phyloP scores from a whole-genome alignment of 2,797 vertebrate genomes.

The Crenuchus spilurus region DNA sequence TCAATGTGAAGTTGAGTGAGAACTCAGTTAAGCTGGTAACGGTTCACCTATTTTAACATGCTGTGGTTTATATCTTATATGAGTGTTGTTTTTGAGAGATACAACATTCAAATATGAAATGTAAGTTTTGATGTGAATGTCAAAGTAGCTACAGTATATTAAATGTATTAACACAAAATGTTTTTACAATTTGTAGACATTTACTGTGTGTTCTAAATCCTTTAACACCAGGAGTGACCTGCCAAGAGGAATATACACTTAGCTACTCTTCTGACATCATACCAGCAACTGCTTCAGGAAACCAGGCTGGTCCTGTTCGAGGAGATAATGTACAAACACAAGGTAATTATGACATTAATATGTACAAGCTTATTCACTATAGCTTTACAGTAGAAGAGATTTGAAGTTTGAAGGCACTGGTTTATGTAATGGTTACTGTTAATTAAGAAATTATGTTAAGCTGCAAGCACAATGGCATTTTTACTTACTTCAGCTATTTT shows the following conservation, averaged over 20 bases:
- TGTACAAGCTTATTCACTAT: background rate
- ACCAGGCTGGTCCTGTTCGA: background rate
- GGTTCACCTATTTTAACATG: too few relatives aligned
- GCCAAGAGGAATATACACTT: background rate
- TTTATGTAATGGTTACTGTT: background rate
- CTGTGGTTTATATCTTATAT: too few relatives aligned
- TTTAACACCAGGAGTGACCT: constrained; percentile 13
- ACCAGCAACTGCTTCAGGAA: background rate
- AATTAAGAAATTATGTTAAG: background rate
- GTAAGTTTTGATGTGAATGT: too few relatives aligned
- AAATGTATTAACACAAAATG: background rate
- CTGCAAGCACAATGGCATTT: background rate
- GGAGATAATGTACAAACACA: background rate
- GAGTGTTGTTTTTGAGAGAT: too few relatives aligned
- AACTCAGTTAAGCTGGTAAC: too few relatives aligned
- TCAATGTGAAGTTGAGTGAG: too few relatives aligned
- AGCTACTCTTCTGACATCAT: background rate
- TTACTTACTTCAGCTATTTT: too few relatives aligned
- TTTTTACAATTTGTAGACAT: background rate
- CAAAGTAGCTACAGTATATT: too few relatives aligned
- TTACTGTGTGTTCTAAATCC: background rate
- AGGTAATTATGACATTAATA: constrained; percentile 26
- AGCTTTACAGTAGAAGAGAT: background rate
- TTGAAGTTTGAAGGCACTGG: background rate
- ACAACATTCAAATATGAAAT: too few relatives aligned